Conservation (phyloP, 2,113 vertebrate species). For the Epinephelus lanceolatus region DNA sequence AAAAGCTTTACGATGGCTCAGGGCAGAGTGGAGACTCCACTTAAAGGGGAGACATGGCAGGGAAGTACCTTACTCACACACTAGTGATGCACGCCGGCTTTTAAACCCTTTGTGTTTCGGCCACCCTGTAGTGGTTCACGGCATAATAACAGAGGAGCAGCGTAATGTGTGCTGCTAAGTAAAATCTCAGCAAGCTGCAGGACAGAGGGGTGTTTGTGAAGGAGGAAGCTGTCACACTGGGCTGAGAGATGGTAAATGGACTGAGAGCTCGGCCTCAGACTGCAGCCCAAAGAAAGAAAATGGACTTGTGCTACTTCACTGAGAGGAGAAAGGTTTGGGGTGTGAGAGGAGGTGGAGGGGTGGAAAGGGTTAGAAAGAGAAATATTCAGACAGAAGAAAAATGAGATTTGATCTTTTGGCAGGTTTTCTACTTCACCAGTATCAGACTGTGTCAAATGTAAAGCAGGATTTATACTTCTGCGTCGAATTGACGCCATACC, state of each 20-base stretch:
- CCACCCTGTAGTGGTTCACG: conserved; percentile 12
- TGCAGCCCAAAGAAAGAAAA: conserved; percentile 13
- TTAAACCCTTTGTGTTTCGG: conserved; percentile 9
- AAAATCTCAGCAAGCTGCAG: conserved; percentile 23
- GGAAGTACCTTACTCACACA: background rate
- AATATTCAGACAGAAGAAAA: background rate
- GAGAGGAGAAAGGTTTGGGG: background rate
- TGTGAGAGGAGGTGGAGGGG: background rate
- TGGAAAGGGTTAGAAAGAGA: background rate
- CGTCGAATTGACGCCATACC: no score
- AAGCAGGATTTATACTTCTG: no score
- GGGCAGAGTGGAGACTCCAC: background rate
- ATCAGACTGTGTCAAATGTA: no score
- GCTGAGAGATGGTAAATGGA: conserved; percentile 39
- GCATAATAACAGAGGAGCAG: conserved; percentile 16
- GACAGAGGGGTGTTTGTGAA: background rate
- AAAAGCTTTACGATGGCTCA: background rate
- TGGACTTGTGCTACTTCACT: conserved; percentile 10
- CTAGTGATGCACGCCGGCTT: background rate
- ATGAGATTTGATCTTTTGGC: background rate
- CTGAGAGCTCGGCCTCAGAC: background rate
- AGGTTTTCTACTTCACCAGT: no score
- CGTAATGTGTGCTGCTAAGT: conserved; percentile 16
- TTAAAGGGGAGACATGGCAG: background rate
- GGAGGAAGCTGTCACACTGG: conserved; percentile 35